Percentiles rank a stretch among this genome's conserved stretches.
Conservation (phyloP, 2,113 vertebrate genomes). For the Elgaria multicarinata region DNA sequence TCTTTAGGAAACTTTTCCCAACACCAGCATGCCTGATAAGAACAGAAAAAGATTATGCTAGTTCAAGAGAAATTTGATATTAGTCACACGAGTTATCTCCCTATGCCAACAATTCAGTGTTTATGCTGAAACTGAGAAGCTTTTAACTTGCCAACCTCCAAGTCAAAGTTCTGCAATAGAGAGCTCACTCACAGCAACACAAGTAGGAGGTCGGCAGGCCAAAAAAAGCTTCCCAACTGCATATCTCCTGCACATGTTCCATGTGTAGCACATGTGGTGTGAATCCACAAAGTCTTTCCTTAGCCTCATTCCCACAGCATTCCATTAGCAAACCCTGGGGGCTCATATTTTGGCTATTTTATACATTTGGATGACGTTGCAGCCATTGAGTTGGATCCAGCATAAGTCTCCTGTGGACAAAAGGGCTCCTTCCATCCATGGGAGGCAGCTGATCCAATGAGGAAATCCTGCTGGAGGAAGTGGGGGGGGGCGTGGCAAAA, state of each 20-base stretch:
- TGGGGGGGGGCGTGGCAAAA: not conserved
- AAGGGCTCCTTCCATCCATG: not conserved
- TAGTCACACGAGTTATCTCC: not conserved
- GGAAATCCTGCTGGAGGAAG: not conserved
- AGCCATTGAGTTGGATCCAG: not conserved
- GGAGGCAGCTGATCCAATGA: not conserved
- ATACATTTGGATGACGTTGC: not conserved
- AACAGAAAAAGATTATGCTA: not conserved
- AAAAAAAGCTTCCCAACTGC: constrained; percentile 10
- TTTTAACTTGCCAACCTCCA: not conserved
- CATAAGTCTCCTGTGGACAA: not conserved
- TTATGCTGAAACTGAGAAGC: not conserved
- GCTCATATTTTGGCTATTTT: not conserved
- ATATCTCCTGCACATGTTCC: not conserved
- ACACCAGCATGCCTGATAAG: not conserved
- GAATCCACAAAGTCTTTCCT: not conserved
- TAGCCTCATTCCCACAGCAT: not conserved
- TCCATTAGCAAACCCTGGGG: not conserved
- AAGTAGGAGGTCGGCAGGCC: not conserved
- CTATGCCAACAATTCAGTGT: not conserved
- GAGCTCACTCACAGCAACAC: not conserved
- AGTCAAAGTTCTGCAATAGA: not conserved
- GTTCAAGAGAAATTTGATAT: not conserved
- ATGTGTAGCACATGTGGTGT: not conserved
- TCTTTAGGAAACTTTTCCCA: not conserved